Conservation (phyloP, 2,113 vertebrate genomes). For the Sterrhoptilus dennistouni region DNA sequence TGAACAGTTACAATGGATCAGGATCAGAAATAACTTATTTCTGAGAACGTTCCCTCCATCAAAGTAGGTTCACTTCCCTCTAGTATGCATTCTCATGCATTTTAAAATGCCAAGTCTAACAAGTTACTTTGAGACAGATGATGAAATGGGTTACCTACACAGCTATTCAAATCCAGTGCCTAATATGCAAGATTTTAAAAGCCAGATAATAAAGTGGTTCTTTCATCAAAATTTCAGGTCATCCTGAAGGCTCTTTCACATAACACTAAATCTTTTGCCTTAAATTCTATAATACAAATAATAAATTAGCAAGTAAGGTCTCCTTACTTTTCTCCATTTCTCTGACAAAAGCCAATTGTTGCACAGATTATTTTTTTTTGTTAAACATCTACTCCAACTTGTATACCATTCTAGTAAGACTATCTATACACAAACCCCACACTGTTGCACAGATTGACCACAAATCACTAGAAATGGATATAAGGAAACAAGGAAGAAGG, state of each 20-base stretch:
- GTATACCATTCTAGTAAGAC: neutral
- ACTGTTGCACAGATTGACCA: neutral
- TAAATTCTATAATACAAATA: neutral
- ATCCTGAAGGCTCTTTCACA: neutral
- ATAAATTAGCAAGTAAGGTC: neutral
- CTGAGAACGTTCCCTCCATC: neutral
- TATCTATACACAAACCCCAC: neutral
- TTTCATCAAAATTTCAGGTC: neutral
- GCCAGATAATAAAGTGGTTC: neutral
- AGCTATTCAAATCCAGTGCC: neutral
- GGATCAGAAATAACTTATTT: neutral
- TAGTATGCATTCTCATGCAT: neutral
- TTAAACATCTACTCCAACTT: neutral
- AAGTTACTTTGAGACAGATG: neutral
- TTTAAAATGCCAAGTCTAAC: neutral
- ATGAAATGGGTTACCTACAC: neutral
- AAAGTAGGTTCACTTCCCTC: neutral
- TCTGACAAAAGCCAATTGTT: neutral
- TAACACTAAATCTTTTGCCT: neutral
- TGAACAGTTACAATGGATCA: neutral
- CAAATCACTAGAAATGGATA: neutral
- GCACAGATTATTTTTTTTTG: neutral
- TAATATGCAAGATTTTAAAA: neutral
- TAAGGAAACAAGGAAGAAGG: neutral
- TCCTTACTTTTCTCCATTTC: neutral